Evolutionary conservation across 2,113 vertebrate species (phyloP), one percentile per base, ranked within the genome.

Genomic region (Danionella cerebrum): DNA sequence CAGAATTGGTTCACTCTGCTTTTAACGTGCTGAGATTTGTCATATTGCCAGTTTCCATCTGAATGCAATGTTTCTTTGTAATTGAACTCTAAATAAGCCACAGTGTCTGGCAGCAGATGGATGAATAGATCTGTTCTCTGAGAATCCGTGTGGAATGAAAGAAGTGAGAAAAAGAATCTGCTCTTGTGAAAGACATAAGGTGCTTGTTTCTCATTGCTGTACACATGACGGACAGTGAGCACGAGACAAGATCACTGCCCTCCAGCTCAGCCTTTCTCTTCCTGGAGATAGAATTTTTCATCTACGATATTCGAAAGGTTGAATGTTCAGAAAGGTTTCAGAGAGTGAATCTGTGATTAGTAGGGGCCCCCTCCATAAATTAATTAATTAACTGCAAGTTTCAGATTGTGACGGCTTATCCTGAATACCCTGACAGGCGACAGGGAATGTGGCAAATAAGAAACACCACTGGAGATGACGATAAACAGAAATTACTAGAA

Each of bases 191-290:
- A 24, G 42, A 36, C 19, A 18, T 35, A 36, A 64, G 60, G 60
- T 42, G 22, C 44, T 36, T 47, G 12, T 8, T 33, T 36, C 18
- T 33, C 3, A 29, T 11, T 8, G 57, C 24, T 25, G 44, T 60
- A 33, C 18, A 48, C 12, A 64, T 64, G 44, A 64, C 48, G 29
- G 60, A 64, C 60, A 64, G 42, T 64, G 48, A 64, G 47, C n/a
- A n/a, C n/a, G n/a, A n/a, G 60, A 48, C 44, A 42, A 64, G 25
- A 48, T 18, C 8, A 18, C 13, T 63, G 29, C 27, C 58, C 41
- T 47, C 18, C 42, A 11, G n/a, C 47, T 63, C 18, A 35, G 42
- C 24, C 18, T 1, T 48, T 63, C 18, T 8, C 29, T 22, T 24
- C 18, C 42, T 48, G 18, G 59, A 47, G 42, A 63, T 13, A n/a